Evolutionary conservation across 2,888 invertebrate genomes (phyloP).

Genomic region (Eupeodes luniger): DNA sequence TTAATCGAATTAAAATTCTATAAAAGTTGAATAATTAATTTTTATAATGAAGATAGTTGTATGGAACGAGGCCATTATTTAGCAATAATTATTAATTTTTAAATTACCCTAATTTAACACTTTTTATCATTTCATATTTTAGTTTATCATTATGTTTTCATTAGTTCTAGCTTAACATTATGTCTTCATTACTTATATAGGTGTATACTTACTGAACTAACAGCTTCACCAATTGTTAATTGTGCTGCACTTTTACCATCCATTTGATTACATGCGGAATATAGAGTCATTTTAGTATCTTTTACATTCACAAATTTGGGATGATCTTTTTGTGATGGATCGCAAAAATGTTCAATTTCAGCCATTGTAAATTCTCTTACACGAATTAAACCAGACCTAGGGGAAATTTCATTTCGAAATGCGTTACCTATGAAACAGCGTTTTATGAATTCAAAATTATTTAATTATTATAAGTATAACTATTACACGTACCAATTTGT

Average conservation of each 20-base stretch:
- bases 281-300: conserved; percentile 91
- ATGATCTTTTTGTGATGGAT: conserved; percentile 94
- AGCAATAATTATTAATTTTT: too few relatives aligned
- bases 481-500: conserved; percentile 90
- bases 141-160: too few relatives aligned
- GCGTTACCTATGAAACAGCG: conserved; percentile 86
- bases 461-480: too few relatives aligned
- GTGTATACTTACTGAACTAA: conserved; percentile 84
- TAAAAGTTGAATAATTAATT: too few relatives aligned
- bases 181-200: too few relatives aligned
- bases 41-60: too few relatives aligned
- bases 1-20: too few relatives aligned
- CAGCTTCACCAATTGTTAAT: conserved; percentile 94
- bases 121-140: too few relatives aligned
- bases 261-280: conserved; percentile 99
- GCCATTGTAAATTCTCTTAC: conserved; percentile 99
- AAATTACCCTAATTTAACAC: too few relatives aligned
- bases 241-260: conserved; percentile 94
- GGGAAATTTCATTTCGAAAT: conserved; percentile 99
- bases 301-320: conserved; percentile 93
- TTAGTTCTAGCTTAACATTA: too few relatives aligned
- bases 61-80: too few relatives aligned
- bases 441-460: background rate
- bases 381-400: conserved; percentile 96
- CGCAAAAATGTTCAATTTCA: conserved; percentile 99